Conservation (phyloP, 2,797 vertebrate genomes). For the Telmatherina bonti region DNA sequence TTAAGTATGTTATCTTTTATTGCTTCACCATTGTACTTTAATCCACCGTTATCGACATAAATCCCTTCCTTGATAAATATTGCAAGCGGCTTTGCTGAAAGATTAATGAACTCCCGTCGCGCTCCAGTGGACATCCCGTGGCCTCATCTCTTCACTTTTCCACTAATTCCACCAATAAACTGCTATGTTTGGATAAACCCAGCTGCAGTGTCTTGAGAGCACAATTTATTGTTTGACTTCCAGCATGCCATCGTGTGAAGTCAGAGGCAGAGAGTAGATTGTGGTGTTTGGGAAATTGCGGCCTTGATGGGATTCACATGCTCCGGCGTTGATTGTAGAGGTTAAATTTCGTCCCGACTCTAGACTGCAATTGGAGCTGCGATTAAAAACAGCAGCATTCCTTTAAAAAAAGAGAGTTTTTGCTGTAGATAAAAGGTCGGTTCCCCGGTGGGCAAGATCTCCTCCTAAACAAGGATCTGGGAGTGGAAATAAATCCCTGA, state of each 20-base stretch:
- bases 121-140: conserved; percentile 61
- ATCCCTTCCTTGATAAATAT: conserved; percentile 73
- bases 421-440: conserved; percentile 53
- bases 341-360: not conserved
- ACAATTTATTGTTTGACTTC: conserved; percentile 38
- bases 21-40: conserved; percentile 23
- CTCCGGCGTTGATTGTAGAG: not conserved
- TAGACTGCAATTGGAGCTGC: conserved; percentile 10
- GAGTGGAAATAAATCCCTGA: conserved; percentile 51
- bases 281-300: not conserved
- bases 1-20: conserved; percentile 50
- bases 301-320: conserved; percentile 34
- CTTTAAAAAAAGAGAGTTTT: conserved; percentile 27
- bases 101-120: conserved; percentile 61
- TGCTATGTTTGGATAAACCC: conserved; percentile 62
- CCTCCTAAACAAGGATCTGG: conserved; percentile 31
- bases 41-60: conserved; percentile 52
- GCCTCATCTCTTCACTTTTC: conserved; percentile 21
- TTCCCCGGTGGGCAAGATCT: conserved; percentile 23
- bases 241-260: conserved; percentile 22
- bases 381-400: conserved; percentile 26
- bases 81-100: conserved; percentile 64
- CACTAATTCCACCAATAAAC: conserved; percentile 59
- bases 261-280: conserved; percentile 24
- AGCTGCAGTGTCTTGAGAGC: conserved; percentile 29